Evolutionary conservation across 2,113 vertebrate genomes (phyloP).

Genomic region (Corapipo altera): DNA sequence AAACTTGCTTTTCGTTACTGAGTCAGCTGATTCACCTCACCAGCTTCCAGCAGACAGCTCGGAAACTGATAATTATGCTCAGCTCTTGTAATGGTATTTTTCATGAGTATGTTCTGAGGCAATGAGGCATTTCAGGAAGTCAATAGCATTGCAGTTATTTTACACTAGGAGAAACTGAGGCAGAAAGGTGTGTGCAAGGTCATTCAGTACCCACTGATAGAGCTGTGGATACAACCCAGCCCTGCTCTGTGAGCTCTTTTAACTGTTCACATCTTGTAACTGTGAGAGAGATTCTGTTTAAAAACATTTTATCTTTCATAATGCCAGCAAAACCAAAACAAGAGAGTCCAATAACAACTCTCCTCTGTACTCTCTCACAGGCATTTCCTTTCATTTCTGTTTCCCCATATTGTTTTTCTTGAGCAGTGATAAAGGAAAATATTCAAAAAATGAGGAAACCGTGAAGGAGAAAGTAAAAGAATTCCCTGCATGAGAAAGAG

Average conservation of each 20-base stretch:
- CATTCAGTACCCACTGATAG: not conserved
- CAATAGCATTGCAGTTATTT: not conserved
- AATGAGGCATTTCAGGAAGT: conserved; percentile 20
- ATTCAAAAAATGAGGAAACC: not conserved
- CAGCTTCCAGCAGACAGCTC: not conserved
- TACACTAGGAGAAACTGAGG: conserved; percentile 49
- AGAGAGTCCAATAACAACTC: not conserved
- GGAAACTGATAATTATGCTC: not conserved
- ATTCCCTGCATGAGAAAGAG: not conserved
- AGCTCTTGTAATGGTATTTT: not conserved
- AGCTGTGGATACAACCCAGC: not conserved
- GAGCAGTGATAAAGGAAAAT: not conserved
- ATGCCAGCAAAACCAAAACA: not conserved
- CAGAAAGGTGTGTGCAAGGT: not conserved
- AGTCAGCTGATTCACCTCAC: conserved; percentile 8
- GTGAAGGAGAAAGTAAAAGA: not conserved
- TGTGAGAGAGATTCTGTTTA: not conserved
- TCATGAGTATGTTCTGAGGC: not conserved
- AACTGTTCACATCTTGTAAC: not conserved
- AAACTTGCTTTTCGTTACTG: conserved; percentile 21
- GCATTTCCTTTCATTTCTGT: not conserved
- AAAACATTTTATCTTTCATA: not conserved
- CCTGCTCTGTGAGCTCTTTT: not conserved
- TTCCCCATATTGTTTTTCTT: not conserved
- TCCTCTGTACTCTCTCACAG: not conserved